A percentile compares a stretch with the other conserved stretches of the same genome.
These are phyloP conservation scores for Geotrypetes seraphini DNA, from an alignment of 2,797 vertebrate species.

Conservation along the genomic window DNA sequence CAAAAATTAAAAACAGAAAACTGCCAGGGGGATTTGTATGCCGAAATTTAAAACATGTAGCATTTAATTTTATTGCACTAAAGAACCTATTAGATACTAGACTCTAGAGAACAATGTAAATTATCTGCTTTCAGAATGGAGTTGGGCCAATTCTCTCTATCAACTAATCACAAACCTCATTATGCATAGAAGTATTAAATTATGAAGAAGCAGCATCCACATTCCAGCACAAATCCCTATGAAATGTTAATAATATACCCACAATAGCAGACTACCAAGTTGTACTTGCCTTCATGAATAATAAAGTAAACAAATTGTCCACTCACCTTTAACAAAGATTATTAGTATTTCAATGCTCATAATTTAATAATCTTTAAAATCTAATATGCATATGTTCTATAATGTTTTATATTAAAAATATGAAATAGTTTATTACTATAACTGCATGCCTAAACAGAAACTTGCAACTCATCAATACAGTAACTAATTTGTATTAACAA, in stretches of 20 bases:
- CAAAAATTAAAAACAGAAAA: conserved; percentile 69
- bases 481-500: conserved; percentile 52
- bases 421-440: conserved; percentile 54
- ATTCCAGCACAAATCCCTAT: conserved; percentile 98
- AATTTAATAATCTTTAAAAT: conserved; percentile 84
- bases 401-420: conserved; percentile 55
- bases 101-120: conserved; percentile 99
- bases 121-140: conserved; percentile 97
- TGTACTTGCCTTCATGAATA: conserved; percentile 95
- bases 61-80: conserved; percentile 99
- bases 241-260: conserved; percentile 99
- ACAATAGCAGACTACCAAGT: conserved; percentile 91
- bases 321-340: conserved; percentile 95
- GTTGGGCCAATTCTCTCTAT: conserved; percentile 95
- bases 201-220: conserved; percentile 95
- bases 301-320: conserved; percentile 99
- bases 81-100: conserved; percentile 96
- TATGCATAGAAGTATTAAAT: conserved; percentile 99
- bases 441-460: conserved; percentile 54
- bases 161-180: conserved; percentile 99
- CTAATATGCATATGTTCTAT: conserved; percentile 65
- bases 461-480: conserved; percentile 66
- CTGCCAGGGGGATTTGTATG: conserved; percentile 91
- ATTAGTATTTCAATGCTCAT: conserved; percentile 90
- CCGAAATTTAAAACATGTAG: conserved; percentile 98